Conservation (phyloP, 2,888 invertebrate genomes). For the Oscheius sp. region DNA sequence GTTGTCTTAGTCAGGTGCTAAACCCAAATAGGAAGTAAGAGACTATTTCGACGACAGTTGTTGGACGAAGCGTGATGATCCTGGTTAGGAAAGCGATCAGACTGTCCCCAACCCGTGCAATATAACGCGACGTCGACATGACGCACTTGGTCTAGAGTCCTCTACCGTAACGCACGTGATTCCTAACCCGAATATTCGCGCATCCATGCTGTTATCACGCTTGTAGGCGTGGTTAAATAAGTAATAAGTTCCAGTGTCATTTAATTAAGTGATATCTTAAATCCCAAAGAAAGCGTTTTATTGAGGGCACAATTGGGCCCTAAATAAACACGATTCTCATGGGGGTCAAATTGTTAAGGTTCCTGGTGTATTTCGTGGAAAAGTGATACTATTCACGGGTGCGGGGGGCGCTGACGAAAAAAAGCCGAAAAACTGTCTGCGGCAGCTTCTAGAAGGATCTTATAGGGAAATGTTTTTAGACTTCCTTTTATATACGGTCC, state of each 20-base stretch:
- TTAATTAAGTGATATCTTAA: not conserved
- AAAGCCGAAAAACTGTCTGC: too few relatives aligned
- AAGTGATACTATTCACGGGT: too few relatives aligned
- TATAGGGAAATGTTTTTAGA: too few relatives aligned
- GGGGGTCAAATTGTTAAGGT: not conserved
- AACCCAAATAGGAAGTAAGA: not conserved
- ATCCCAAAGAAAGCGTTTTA: not conserved
- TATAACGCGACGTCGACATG: slow-evolving; percentile 7
- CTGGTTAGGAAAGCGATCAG: not conserved
- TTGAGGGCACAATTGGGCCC: not conserved
- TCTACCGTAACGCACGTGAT: slow-evolving; percentile 26
- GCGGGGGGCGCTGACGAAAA: too few relatives aligned
- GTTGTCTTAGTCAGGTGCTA: not conserved
- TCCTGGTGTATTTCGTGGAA: not conserved
- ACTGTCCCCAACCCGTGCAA: not conserved
- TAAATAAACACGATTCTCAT: too few relatives aligned
- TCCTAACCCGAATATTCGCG: not conserved
- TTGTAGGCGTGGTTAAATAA: slow-evolving; percentile 10
- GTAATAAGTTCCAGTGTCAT: not conserved
- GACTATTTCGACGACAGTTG: not conserved
- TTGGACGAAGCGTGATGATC: not conserved
- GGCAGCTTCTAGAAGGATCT: too few relatives aligned
- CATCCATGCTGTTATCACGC: slow-evolving; percentile 7
- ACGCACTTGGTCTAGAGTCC: slow-evolving; percentile 15
- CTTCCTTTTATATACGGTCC: too few relatives aligned